phyloP scores from a whole-genome alignment of 2,113 vertebrate genomes.

The Cynopterus brachyotis region DNA sequence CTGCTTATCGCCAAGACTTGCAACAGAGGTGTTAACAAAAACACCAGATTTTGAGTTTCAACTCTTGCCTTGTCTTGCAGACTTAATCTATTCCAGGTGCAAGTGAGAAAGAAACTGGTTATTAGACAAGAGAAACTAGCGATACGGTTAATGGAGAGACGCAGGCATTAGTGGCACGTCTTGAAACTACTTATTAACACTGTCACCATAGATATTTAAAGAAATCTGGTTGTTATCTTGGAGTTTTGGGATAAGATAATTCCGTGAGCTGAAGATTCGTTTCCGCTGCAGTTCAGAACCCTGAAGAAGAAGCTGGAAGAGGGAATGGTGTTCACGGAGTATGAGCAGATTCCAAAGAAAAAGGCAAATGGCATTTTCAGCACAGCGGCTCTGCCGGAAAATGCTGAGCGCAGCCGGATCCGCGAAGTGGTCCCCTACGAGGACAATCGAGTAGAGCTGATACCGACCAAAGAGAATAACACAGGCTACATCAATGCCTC shows the following conservation, averaged over 20 bases:
- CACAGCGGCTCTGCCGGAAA: constrained; percentile 91
- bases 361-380: constrained; percentile 88
- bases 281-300: constrained; percentile 88
- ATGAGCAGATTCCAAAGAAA: constrained; percentile 95
- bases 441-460: constrained; percentile 94
- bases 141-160: not conserved
- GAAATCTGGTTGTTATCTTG: not conserved
- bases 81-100: not conserved
- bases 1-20: not conserved
- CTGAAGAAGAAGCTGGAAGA: constrained; percentile 93
- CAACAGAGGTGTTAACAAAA: not conserved
- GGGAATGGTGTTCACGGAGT: constrained; percentile 95
- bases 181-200: not conserved
- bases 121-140: not conserved
- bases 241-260: not conserved
- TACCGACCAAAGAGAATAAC: constrained; percentile 96
- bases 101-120: not conserved
- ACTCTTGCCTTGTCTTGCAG: not conserved
- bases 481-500: constrained; percentile 97
- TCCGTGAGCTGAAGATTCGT: not conserved
- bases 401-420: constrained; percentile 92
- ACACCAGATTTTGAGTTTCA: not conserved
- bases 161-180: no score
- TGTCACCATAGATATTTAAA: not conserved
- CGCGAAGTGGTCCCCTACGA: constrained; percentile 94